Conservation (phyloP, 1,140 invertebrate species). For the Diuraphis noxia region DNA sequence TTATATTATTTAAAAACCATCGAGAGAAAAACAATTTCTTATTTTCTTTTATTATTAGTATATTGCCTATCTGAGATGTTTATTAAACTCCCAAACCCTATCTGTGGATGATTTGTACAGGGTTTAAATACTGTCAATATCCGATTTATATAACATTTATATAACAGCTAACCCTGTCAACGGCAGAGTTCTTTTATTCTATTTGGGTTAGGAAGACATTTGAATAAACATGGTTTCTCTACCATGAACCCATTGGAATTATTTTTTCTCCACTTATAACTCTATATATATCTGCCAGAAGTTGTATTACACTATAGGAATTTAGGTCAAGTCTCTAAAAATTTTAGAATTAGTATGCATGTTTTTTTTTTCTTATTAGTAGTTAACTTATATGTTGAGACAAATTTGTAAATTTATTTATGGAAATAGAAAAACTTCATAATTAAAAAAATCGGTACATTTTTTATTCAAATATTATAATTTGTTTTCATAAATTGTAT, state of each 20-base stretch:
- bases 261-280: background rate
- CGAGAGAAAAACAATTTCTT: slow-evolving; percentile 10
- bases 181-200: slow-evolving; percentile 35
- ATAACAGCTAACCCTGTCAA: slow-evolving; percentile 42
- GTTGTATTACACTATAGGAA: background rate
- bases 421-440: background rate
- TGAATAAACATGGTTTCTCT: slow-evolving; percentile 35
- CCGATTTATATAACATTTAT: slow-evolving; percentile 44
- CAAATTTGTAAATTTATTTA: background rate
- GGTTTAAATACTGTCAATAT: slow-evolving; percentile 41
- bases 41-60: slow-evolving; percentile 9
- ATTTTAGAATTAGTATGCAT: background rate
- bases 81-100: background rate
- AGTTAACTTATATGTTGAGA: background rate
- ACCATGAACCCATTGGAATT: background rate
- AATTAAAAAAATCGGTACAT: background rate
- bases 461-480: background rate
- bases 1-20: background rate
- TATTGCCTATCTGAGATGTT: slow-evolving; percentile 25
- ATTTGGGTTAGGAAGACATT: background rate
- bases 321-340: background rate
- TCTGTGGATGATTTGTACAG: slow-evolving; percentile 6
- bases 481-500: too few relatives aligned
- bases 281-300: background rate
- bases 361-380: background rate